Conservation (phyloP, 2,888 invertebrate species). For the Athalia rosae region DNA sequence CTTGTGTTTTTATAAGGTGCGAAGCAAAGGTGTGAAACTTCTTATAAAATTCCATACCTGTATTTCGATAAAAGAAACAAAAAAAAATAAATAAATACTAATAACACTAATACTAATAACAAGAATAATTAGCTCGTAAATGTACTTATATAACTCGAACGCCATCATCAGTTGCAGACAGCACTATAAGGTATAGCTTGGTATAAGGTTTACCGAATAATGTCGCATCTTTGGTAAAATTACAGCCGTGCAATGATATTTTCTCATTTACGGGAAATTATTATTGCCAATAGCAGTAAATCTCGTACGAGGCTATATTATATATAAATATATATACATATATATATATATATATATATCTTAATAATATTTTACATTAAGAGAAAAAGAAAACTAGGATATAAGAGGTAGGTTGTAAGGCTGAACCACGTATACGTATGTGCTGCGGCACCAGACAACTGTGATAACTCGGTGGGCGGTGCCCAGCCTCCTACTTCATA, state of each 20-base stretch:
- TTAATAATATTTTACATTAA: constrained; percentile 47
- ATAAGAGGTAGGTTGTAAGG: constrained; percentile 73
- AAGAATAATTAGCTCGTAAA: constrained; percentile 42
- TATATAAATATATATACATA: constrained; percentile 47
- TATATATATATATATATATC: constrained; percentile 35
- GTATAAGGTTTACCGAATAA: constrained; percentile 54
- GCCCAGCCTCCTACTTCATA: constrained; percentile 74
- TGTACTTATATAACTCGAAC: constrained; percentile 50
- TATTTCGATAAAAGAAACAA: constrained; percentile 15
- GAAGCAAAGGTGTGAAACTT: constrained; percentile 21
- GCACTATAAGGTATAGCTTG: constrained; percentile 60
- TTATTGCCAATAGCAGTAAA: constrained; percentile 23
- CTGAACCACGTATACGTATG: constrained; percentile 75
- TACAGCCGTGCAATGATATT: constrained; percentile 24
- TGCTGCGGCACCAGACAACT: constrained; percentile 74
- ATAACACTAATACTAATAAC: neutral
- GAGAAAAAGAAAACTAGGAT: constrained; percentile 51
- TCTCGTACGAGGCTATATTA: constrained; percentile 44
- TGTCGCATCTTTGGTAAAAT: constrained; percentile 36
- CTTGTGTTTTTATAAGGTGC: constrained; percentile 5
- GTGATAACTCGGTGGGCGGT: constrained; percentile 74
- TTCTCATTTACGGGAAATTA: constrained; percentile 5
- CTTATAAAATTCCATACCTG: constrained; percentile 16
- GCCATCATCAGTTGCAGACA: constrained; percentile 62
- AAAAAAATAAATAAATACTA: constrained; percentile 43